Evolutionary conservation across 2,888 invertebrate genomes (phyloP).

Genomic region (Hedya salicella): DNA sequence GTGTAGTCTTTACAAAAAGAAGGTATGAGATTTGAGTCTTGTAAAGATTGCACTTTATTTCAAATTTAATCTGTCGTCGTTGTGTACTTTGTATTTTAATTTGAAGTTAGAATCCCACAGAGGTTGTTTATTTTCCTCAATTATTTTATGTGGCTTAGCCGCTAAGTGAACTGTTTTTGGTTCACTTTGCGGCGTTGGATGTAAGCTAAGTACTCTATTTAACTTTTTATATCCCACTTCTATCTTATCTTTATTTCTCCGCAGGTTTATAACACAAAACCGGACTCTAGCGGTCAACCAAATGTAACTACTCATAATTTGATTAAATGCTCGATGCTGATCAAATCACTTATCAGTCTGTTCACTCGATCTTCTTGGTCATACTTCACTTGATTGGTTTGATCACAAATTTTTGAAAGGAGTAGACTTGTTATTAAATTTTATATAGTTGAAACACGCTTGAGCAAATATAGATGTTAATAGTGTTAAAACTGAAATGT

Average conservation of each 20-base stretch:
- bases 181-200: conserved; percentile 68
- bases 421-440: conserved; percentile 68
- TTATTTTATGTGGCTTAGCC: conserved; percentile 72
- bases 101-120: conserved; percentile 47
- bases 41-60: conserved; percentile 19
- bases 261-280: conserved; percentile 86
- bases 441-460: conserved; percentile 67
- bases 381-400: conserved; percentile 76
- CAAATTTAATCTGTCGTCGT: conserved; percentile 44
- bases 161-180: conserved; percentile 61
- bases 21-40: conserved; percentile 28
- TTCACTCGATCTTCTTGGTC: conserved; percentile 78
- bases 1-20: conserved; percentile 43
- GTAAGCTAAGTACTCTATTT: conserved; percentile 65
- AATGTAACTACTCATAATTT: conserved; percentile 83
- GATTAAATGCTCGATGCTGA: conserved; percentile 78
- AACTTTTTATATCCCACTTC: conserved; percentile 73
- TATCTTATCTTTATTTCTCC: conserved; percentile 82
- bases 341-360: conserved; percentile 78
- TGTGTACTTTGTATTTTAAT: conserved; percentile 44
- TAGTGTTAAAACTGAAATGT: conserved; percentile 60
- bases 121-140: conserved; percentile 57
- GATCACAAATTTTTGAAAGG: conserved; percentile 70
- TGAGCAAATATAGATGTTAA: conserved; percentile 70
- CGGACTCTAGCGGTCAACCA: conserved; percentile 85